Percentiles rank a stretch among this genome's conserved stretches.
phyloP scores from a whole-genome alignment of 30 jellyfish, hydroid and myxozoan species.

The Aurelia coerulea region DNA sequence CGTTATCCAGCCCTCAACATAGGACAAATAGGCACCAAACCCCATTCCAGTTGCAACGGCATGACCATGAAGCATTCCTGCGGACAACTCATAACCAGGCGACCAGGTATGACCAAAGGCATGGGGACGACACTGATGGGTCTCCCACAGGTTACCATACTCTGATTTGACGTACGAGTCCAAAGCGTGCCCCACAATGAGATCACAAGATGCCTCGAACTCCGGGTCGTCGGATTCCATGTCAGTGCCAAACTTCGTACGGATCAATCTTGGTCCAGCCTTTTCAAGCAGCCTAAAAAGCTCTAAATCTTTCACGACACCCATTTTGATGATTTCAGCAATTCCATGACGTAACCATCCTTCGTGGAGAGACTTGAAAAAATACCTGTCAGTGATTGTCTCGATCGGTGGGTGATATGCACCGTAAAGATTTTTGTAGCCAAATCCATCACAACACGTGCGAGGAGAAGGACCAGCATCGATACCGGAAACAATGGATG shows the following conservation, averaged over 20 bases:
- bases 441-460: conserved; percentile 70
- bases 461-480: conserved; percentile 79
- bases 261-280: conserved; percentile 67
- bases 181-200: conserved; percentile 60
- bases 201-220: conserved; percentile 55
- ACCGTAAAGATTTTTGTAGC: conserved; percentile 70
- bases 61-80: conserved; percentile 74
- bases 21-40: conserved; percentile 58
- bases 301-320: conserved; percentile 50
- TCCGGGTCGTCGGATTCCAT: conserved; percentile 34
- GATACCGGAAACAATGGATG: conserved; percentile 62
- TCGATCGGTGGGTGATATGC: conserved; percentile 69
- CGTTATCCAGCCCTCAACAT: conserved; percentile 53
- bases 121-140: conserved; percentile 74
- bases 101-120: conserved; percentile 79
- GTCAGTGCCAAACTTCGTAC: conserved; percentile 63
- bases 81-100: conserved; percentile 69
- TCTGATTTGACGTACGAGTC: conserved; percentile 59
- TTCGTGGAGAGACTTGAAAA: conserved; percentile 40
- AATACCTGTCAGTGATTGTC: conserved; percentile 62
- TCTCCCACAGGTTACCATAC: conserved; percentile 70
- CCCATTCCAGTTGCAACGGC: conserved; percentile 76
- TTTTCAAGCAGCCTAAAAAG: conserved; percentile 44
- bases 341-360: conserved; percentile 77
- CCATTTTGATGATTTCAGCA: conserved; percentile 72